phyloP scores from a whole-genome alignment of 2,888 invertebrate genomes.

The Tetragnatha montana region DNA sequence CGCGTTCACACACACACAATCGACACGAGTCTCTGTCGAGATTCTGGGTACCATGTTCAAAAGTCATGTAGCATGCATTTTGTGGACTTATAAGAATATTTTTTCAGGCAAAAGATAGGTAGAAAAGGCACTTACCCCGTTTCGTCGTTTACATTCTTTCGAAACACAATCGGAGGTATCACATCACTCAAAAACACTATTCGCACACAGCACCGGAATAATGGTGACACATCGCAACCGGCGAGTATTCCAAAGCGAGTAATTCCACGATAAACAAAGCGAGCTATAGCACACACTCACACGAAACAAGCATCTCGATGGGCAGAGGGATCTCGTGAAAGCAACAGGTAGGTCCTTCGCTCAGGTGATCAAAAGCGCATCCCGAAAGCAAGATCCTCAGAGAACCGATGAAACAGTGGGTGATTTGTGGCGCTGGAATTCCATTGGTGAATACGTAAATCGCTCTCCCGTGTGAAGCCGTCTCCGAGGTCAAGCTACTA shows the following conservation, averaged over 20 bases:
- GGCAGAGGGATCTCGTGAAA: constrained; percentile 17
- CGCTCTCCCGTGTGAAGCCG: constrained; percentile 2
- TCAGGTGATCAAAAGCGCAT: constrained; percentile 25
- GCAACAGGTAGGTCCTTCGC: constrained; percentile 59
- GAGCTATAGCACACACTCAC: constrained; percentile 6
- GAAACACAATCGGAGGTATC: not conserved
- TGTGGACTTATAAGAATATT: not conserved
- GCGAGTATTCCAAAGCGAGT: not conserved
- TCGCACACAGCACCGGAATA: too few species aligned
- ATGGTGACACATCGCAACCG: too few species aligned
- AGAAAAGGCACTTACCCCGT: constrained; percentile 53
- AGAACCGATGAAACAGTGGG: not conserved
- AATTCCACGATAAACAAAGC: not conserved
- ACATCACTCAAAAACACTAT: not conserved
- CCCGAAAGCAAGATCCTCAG: constrained; percentile 14
- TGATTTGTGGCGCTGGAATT: constrained; percentile 46
- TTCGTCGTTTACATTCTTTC: constrained; percentile 30
- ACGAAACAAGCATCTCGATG: constrained; percentile 9
- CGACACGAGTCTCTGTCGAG: constrained; percentile 15
- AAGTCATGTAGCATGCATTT: constrained; percentile 10
- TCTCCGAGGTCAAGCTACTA: constrained; percentile 58
- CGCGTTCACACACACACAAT: constrained; percentile 40
- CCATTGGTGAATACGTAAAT: constrained; percentile 5
- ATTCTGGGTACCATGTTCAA: constrained; percentile 7
- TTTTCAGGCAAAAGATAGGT: not conserved